Evolutionary conservation across 2,113 vertebrate species (phyloP).

Genomic region (Cryptomyrus ogoouensis): DNA sequence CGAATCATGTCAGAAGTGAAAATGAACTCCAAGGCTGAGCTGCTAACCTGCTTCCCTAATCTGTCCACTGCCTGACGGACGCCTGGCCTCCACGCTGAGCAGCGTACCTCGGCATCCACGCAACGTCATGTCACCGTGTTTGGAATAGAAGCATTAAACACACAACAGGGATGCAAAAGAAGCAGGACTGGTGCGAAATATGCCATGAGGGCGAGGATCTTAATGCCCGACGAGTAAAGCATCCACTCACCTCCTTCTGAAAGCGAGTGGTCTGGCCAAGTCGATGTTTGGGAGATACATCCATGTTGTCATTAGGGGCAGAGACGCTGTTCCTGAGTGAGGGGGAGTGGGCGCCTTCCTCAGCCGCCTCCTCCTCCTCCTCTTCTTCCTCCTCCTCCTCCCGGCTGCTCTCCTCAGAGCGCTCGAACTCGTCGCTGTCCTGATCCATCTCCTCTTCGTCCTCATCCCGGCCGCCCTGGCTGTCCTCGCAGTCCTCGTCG

Average conservation of each 20-base stretch:
- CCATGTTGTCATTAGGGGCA: slow-evolving; percentile 74
- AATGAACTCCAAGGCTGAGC: neutral
- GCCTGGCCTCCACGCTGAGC: neutral
- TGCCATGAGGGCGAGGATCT: neutral
- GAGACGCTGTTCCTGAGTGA: slow-evolving; percentile 73
- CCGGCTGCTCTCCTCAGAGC: slow-evolving; percentile 84
- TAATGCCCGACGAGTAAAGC: neutral
- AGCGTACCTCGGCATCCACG: neutral
- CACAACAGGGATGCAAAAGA: neutral
- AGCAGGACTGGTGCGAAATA: neutral
- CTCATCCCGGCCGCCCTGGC: slow-evolving; percentile 62
- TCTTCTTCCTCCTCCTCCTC: slow-evolving; percentile 81
- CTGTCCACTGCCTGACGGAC: neutral
- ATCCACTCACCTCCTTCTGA: slow-evolving; percentile 80
- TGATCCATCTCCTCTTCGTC: slow-evolving; percentile 93
- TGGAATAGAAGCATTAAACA: neutral
- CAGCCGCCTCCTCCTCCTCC: slow-evolving; percentile 63
- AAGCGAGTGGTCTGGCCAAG: slow-evolving; percentile 67
- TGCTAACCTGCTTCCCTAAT: neutral
- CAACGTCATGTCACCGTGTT: neutral
- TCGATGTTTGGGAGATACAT: slow-evolving; percentile 70
- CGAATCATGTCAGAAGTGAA: neutral
- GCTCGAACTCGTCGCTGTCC: slow-evolving; percentile 96
- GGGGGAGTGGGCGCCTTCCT: slow-evolving; percentile 58
- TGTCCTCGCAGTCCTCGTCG: slow-evolving; percentile 59